Evolutionary conservation across 1,140 invertebrate species (phyloP).

Genomic region (Anastrepha obliqua): DNA sequence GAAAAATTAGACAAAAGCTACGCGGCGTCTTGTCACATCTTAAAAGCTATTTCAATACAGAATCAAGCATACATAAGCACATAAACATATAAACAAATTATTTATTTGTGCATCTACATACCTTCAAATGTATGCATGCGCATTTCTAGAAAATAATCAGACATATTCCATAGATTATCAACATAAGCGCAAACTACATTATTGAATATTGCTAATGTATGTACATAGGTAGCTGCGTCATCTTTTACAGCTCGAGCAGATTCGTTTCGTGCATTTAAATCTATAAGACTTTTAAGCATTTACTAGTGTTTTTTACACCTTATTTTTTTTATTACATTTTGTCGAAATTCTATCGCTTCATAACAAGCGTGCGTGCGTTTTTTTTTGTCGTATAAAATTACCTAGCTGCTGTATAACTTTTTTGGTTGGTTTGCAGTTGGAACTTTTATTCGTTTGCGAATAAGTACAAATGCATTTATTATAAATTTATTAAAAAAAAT

Average conservation of each 20-base stretch:
- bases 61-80: neutral
- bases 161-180: neutral
- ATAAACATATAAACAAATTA: neutral
- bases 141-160: neutral
- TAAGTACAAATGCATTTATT: no score
- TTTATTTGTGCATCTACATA: neutral
- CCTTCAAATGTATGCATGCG: neutral
- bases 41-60: neutral
- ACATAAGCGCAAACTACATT: neutral
- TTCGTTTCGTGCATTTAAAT: neutral
- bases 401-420: no score
- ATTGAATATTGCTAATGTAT: neutral
- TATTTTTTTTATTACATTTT: no score
- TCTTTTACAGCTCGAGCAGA: neutral
- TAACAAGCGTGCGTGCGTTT: no score
- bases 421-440: no score
- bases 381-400: no score
- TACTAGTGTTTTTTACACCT: neutral
- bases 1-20: neutral
- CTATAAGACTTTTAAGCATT: neutral
- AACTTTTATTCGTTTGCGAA: no score
- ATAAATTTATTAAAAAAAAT: no score
- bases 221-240: neutral
- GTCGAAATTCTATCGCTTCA: no score
- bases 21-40: neutral